Percentiles rank a stretch among this genome's conserved stretches.
Evolutionary conservation across 2,797 vertebrate genomes (phyloP).

Genomic region (Rhabdomys pumilio): DNA sequence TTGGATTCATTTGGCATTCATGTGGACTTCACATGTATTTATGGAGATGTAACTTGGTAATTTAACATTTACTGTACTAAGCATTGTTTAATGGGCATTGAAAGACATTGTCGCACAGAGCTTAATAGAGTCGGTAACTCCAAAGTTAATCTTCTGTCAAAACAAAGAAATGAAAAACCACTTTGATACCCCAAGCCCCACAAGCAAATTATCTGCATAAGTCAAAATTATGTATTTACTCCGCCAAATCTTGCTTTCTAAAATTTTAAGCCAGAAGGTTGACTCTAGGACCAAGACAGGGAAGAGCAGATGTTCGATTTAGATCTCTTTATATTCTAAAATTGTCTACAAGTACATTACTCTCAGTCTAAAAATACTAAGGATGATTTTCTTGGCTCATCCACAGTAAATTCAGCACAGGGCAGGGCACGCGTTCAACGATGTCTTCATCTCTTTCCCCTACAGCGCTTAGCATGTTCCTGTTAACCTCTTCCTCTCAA

Average conservation of each 20-base stretch:
- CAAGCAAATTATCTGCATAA: conserved; percentile 71
- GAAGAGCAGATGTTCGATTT: conserved; percentile 87
- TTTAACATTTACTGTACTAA: conserved; percentile 77
- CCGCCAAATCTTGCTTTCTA: conserved; percentile 68
- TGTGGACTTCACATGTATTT: conserved; percentile 79
- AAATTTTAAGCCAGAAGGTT: conserved; percentile 76
- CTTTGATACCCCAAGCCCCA: conserved; percentile 70
- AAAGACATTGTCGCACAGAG: conserved; percentile 71
- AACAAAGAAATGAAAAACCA: conserved; percentile 77
- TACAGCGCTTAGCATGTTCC: conserved; percentile 64
- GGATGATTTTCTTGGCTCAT: conserved; percentile 75
- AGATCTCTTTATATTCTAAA: conserved; percentile 78
- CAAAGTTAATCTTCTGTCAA: conserved; percentile 79
- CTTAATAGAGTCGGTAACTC: conserved; percentile 76
- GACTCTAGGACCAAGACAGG: conserved; percentile 81
- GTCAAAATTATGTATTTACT: conserved; percentile 76
- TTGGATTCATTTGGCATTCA: conserved; percentile 79
- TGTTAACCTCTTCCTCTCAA: conserved; percentile 52
- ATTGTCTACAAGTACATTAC: conserved; percentile 82
- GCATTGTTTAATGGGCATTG: conserved; percentile 70
- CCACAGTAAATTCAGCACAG: conserved; percentile 74
- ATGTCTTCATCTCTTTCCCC: conserved; percentile 51
- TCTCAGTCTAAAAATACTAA: conserved; percentile 84
- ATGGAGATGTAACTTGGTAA: conserved; percentile 80
- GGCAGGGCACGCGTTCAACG: conserved; percentile 13